phyloP scores from a whole-genome alignment of 2,113 vertebrate species.

The Edolisoma coerulescens region DNA sequence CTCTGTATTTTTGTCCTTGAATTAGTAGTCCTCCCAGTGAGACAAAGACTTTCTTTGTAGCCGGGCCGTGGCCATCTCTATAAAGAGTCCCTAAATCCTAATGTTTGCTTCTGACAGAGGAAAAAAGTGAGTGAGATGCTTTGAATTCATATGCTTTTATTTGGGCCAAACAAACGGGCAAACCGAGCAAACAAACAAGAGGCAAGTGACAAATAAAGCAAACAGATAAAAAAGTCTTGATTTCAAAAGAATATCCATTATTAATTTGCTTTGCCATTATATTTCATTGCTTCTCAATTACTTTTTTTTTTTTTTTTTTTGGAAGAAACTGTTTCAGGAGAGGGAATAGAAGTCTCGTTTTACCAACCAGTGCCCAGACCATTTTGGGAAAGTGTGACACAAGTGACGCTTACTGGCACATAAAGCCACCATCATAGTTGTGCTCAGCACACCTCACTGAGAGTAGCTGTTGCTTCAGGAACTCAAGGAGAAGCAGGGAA shows the following conservation, averaged over 20 bases:
- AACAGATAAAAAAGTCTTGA: neutral
- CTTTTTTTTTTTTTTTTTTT: neutral
- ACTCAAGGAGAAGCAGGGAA: neutral
- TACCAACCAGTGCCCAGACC: neutral
- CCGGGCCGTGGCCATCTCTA: neutral
- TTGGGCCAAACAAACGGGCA: neutral
- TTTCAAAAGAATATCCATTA: neutral
- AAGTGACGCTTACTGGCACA: rapidly evolving
- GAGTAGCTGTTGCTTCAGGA: neutral
- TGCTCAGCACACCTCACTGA: neutral
- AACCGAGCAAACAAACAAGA: neutral
- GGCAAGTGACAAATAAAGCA: neutral
- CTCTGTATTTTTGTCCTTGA: neutral
- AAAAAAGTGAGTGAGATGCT: neutral
- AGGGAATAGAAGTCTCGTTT: neutral
- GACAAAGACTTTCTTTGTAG: neutral
- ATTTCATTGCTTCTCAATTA: neutral
- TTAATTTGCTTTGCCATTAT: neutral
- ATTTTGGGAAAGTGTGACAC: neutral
- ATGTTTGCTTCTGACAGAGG: neutral
- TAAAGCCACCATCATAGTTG: neutral
- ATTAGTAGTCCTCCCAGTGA: neutral
- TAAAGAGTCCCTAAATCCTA: neutral
- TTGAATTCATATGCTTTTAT: neutral
- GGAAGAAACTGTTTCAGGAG: neutral